A percentile compares a stretch with the other conserved stretches of the same genome.
phyloP scores from a whole-genome alignment of 2,797 vertebrate genomes.

The Limosa lapponica region DNA sequence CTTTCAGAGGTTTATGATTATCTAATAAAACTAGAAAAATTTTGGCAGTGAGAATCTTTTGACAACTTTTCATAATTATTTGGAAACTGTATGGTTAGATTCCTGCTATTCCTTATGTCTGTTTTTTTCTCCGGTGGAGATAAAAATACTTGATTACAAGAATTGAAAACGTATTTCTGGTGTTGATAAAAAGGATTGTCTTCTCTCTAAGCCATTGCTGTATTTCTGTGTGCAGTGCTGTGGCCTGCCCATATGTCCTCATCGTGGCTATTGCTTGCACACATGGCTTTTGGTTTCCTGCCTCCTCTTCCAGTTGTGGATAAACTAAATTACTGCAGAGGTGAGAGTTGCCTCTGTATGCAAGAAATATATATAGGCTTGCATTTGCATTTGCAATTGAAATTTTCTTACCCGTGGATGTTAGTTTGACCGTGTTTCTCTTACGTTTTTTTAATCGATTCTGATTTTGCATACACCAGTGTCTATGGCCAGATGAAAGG shows the following conservation, averaged over 20 bases:
- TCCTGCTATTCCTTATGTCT: background rate
- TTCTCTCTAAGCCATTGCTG: background rate
- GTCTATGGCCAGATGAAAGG: background rate
- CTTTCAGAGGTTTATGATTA: background rate
- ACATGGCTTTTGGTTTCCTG: background rate
- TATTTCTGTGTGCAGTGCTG: background rate
- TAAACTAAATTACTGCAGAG: background rate
- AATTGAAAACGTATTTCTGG: background rate
- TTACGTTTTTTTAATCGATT: background rate
- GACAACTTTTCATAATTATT: background rate
- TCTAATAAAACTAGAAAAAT: background rate
- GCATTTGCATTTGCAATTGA: too few species aligned
- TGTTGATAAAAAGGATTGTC: background rate
- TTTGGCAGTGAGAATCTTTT: background rate
- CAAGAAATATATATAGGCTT: background rate
- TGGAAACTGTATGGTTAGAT: background rate
- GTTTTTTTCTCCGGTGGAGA: background rate
- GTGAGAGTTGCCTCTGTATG: background rate
- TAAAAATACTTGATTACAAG: background rate
- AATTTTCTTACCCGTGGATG: background rate
- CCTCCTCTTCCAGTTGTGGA: background rate
- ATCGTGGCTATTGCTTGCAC: fast-evolving
- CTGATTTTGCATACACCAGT: background rate
- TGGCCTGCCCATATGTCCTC: background rate
- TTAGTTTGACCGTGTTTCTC: background rate